These are phyloP conservation scores for Hylia prasina DNA, from an alignment of 2,113 vertebrate species.

Conservation along the genomic window DNA sequence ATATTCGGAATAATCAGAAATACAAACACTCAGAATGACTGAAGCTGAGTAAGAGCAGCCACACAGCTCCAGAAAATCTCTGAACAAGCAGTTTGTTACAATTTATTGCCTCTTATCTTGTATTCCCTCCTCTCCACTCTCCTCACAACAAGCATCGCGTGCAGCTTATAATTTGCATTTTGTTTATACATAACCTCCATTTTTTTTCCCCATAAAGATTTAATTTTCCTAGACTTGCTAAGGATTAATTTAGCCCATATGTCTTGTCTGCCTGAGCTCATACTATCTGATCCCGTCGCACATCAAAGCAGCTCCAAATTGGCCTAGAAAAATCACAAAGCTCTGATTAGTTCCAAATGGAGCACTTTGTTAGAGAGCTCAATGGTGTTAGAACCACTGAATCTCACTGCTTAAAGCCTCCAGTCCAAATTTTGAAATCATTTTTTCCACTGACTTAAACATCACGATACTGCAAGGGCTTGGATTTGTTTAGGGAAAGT, in stretches of 20 bases:
- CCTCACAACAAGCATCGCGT: not conserved
- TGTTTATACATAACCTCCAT: constrained; percentile 4
- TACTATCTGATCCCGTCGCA: constrained; percentile 57
- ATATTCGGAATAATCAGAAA: not conserved
- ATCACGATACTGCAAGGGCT: not conserved
- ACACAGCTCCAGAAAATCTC: not conserved
- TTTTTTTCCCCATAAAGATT: constrained; percentile 57
- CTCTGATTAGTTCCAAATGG: constrained; percentile 48
- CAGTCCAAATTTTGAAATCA: not conserved
- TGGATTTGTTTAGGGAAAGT: not conserved
- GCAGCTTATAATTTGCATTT: constrained; percentile 4
- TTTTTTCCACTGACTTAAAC: constrained; percentile 53
- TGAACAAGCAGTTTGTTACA: not conserved
- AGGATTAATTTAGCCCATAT: constrained; percentile 61
- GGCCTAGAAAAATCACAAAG: constrained; percentile 6
- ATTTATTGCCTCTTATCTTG: not conserved
- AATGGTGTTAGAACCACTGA: not conserved
- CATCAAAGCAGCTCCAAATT: constrained; percentile 30
- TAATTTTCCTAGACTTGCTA: constrained; percentile 49
- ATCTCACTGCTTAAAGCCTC: not conserved
- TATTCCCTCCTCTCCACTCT: not conserved
- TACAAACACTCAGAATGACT: not conserved
- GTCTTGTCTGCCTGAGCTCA: constrained; percentile 38
- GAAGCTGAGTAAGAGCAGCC: not conserved
- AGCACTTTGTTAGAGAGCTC: not conserved